These are phyloP conservation scores for Alloplasta piceator DNA, from an alignment of 2,888 invertebrate genomes.

Conservation along the genomic window DNA sequence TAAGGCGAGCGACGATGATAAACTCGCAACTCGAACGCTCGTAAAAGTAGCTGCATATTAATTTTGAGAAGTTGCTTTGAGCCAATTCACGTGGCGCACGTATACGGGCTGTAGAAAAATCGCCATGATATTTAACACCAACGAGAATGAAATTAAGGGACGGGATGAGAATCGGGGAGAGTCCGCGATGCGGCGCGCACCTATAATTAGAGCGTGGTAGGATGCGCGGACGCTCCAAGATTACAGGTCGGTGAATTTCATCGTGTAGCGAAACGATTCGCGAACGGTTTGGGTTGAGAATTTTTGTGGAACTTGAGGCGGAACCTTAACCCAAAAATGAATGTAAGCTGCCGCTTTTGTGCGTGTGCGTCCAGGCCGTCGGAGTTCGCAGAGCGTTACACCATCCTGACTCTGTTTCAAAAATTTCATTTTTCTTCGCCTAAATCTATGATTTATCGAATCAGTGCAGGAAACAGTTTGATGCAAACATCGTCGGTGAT, in stretches of 20 bases:
- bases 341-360: conserved; percentile 3
- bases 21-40: too few relatives aligned
- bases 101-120: conserved; percentile 21
- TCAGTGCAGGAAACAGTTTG: too few relatives aligned
- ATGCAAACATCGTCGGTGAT: too few relatives aligned
- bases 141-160: conserved; percentile 50
- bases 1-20: too few relatives aligned
- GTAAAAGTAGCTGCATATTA: not conserved
- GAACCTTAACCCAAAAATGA: conserved; percentile 40
- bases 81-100: not conserved
- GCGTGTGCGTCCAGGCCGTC: too few relatives aligned
- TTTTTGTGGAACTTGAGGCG: conserved; percentile 17
- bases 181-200: conserved; percentile 66
- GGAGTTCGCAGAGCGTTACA: too few relatives aligned
- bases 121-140: conserved; percentile 45
- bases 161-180: conserved; percentile 37
- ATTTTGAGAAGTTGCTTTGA: not conserved
- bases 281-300: conserved; percentile 5
- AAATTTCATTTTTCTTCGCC: too few relatives aligned
- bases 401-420: too few relatives aligned
- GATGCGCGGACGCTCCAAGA: conserved; percentile 61
- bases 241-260: conserved; percentile 67
- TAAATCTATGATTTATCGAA: too few relatives aligned
- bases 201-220: conserved; percentile 80
- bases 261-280: conserved; percentile 26